Evolutionary conservation across 1,140 invertebrate species (phyloP).

Genomic region (Aricia agestis): DNA sequence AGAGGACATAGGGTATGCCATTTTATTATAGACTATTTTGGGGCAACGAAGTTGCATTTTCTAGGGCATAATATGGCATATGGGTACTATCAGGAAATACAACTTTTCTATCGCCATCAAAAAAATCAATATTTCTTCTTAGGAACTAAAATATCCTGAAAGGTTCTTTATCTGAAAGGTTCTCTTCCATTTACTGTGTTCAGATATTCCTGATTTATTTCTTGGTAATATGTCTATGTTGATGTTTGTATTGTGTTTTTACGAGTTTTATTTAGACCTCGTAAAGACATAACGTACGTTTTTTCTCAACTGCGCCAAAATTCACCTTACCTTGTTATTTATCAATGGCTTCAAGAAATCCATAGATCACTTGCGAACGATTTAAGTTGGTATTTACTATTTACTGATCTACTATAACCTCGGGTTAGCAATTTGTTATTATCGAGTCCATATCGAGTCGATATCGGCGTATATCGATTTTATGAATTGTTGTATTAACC

Average conservation of each 20-base stretch:
- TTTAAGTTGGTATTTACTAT: background rate
- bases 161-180: too few species aligned
- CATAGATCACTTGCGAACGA: background rate
- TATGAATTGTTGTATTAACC: background rate
- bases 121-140: too few species aligned
- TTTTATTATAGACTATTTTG: too few species aligned
- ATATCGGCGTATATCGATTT: background rate
- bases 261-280: background rate
- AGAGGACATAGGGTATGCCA: too few species aligned
- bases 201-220: too few species aligned
- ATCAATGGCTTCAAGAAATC: background rate
- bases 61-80: too few species aligned
- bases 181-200: too few species aligned
- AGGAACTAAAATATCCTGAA: too few species aligned
- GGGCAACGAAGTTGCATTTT: too few species aligned
- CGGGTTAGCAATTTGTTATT: background rate
- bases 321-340: background rate
- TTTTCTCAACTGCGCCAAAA: background rate
- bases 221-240: too few species aligned
- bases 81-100: background rate
- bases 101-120: too few species aligned
- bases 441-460: background rate
- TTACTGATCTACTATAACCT: background rate
- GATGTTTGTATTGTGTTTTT: too few species aligned
- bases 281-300: background rate